A percentile compares a stretch with the other conserved stretches of the same genome.
These are phyloP conservation scores for Thymallus thymallus DNA, from an alignment of 2,113 vertebrate species.

Conservation along the genomic window DNA sequence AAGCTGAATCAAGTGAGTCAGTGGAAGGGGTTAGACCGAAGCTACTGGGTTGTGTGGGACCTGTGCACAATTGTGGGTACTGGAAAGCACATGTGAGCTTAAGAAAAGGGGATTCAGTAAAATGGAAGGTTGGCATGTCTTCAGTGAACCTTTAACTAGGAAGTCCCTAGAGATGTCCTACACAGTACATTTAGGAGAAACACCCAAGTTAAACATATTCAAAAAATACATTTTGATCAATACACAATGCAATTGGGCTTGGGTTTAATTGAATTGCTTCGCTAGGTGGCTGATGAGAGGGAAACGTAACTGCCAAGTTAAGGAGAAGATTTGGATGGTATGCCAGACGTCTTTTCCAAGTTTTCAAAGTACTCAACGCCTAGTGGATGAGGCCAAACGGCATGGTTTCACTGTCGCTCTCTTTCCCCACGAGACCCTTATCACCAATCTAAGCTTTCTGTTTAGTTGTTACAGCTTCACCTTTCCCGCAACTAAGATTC, in stretches of 20 bases:
- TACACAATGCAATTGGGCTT: not conserved
- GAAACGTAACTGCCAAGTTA: not conserved
- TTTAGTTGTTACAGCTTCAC: not conserved
- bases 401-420: not conserved
- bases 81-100: not conserved
- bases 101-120: too few species aligned
- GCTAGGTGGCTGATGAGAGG: not conserved
- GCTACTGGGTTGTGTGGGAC: not conserved
- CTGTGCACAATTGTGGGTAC: not conserved
- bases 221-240: not conserved
- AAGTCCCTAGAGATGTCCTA: not conserved
- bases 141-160: too few species aligned
- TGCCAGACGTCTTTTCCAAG: not conserved
- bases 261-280: not conserved
- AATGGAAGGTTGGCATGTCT: too few species aligned
- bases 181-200: not conserved
- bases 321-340: not conserved
- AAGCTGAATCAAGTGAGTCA: constrained; percentile 36
- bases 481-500: constrained; percentile 38
- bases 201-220: not conserved
- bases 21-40: not conserved
- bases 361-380: too few species aligned
- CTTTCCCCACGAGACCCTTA: constrained; percentile 10
- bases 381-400: not conserved
- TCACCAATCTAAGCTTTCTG: constrained; percentile 2